Evolutionary conservation across 2,888 invertebrate genomes (phyloP), one percentile per base, ranked within the genome.

Genomic region (Patella ulyssiponensis): DNA sequence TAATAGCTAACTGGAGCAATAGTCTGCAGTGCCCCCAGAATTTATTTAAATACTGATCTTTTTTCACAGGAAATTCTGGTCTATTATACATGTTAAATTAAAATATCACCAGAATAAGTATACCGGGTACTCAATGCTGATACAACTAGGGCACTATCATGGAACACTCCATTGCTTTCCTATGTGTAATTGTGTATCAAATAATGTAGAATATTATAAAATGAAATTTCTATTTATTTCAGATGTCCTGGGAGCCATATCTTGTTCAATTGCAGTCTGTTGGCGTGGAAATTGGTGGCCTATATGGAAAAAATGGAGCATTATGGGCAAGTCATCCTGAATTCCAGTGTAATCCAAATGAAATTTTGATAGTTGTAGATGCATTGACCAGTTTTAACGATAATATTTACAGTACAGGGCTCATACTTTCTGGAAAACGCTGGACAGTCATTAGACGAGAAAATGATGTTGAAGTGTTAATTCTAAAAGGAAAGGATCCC

Each of bases 391-490:
- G 44, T 58, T 76, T 73, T 44, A 78, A 80, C 64, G 69, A 74
- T 11, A n/a, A 23, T 70, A 76, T 80, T 71, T 80, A 71, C 74
- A 58, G 76, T 17, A 74, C 78, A 1, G 80, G 80, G 12, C 76
- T 78, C 15, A 23, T 64, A 33, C 44, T 80, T 69, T 71, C 20
- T 17, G 80, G 80, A 52, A 78, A 80, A 58, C 15, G 69, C 17
- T 80, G 80, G 80, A 78, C 80, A 14, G 80, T 80, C 23, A 78
- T 80, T 33, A 73, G 80, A 14, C 70, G 78, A 51, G 80, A 80
- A 53, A 20, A 33, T 1, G 80, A 80, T 11, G 69, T 44, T 17
- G 73, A 27, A 4, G 53, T 78, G 54, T 17, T 80, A 44, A 69
- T 80, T n/a, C 53, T 80, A 51, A 80, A 80, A 73, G 80, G 80